Evolutionary conservation across 1,140 invertebrate species (phyloP).

Genomic region (Drosophila parabipectinata): DNA sequence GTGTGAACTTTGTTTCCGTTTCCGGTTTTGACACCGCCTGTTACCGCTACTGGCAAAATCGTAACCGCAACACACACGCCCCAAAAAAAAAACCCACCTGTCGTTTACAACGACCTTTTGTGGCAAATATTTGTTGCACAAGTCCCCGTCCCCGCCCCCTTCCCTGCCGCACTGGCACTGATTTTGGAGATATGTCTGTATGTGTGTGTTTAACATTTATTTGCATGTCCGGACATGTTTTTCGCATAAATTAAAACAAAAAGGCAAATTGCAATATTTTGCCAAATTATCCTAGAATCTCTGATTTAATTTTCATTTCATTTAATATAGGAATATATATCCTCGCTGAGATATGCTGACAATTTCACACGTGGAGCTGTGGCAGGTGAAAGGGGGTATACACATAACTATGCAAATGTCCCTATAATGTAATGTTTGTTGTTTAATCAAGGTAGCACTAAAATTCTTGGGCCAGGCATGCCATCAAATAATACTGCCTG

Average conservation of each 20-base stretch:
- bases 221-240: background rate
- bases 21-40: constrained; percentile 43
- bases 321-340: constrained; percentile 24
- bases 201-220: constrained; percentile 4
- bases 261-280: constrained; percentile 30
- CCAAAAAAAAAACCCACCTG: background rate
- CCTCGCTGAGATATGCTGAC: no score
- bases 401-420: constrained; percentile 62
- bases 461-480: constrained; percentile 41
- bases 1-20: constrained; percentile 51
- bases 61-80: constrained; percentile 29
- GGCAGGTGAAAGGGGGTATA: no score
- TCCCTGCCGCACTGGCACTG: no score
- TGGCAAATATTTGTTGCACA: background rate
- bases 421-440: constrained; percentile 28
- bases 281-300: background rate
- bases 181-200: background rate
- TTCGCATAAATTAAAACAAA: constrained; percentile 41
- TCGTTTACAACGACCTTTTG: background rate
- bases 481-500: constrained; percentile 58
- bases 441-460: constrained; percentile 71
- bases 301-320: background rate
- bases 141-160: background rate
- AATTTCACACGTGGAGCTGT: constrained; percentile 33
- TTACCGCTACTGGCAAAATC: constrained; percentile 1